Evolutionary conservation across 2,113 vertebrate genomes (phyloP).

Genomic region (Dicerorhinus sumatrensis): DNA sequence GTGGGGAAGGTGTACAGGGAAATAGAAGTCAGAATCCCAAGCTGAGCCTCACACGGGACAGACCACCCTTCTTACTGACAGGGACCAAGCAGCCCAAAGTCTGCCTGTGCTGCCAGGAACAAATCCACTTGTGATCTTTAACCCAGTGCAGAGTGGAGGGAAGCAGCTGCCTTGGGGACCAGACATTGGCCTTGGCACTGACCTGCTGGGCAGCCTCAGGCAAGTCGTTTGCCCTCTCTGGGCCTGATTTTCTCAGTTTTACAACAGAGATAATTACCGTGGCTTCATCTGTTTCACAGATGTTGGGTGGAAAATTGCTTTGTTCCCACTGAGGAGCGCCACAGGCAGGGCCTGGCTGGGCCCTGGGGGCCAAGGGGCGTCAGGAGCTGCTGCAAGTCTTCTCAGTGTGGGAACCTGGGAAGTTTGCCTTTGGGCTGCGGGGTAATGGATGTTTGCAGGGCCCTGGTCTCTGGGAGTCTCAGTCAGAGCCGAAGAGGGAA

Average conservation of each 20-base stretch:
- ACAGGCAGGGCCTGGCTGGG: not conserved
- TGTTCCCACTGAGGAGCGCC: not conserved
- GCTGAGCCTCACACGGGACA: not conserved
- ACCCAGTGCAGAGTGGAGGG: not conserved
- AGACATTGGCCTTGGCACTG: not conserved
- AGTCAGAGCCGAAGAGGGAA: not conserved
- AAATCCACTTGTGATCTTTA: not conserved
- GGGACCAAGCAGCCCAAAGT: not conserved
- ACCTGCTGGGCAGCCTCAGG: not conserved
- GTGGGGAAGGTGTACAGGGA: not conserved
- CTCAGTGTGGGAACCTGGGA: not conserved
- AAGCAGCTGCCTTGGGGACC: not conserved
- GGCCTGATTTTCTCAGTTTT: not conserved
- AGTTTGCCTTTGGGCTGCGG: not conserved
- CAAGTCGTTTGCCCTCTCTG: not conserved
- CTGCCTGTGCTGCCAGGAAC: not conserved
- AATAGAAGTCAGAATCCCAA: not conserved
- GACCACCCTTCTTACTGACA: not conserved
- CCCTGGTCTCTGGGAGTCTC: too few species aligned
- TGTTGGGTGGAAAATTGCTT: not conserved
- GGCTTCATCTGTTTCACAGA: not conserved
- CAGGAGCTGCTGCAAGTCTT: not conserved
- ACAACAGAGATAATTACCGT: not conserved
- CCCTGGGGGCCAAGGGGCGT: fast-evolving
- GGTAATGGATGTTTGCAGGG: not conserved